Evolutionary conservation across 2,113 vertebrate genomes (phyloP).

Genomic region (Emberiza fucata): DNA sequence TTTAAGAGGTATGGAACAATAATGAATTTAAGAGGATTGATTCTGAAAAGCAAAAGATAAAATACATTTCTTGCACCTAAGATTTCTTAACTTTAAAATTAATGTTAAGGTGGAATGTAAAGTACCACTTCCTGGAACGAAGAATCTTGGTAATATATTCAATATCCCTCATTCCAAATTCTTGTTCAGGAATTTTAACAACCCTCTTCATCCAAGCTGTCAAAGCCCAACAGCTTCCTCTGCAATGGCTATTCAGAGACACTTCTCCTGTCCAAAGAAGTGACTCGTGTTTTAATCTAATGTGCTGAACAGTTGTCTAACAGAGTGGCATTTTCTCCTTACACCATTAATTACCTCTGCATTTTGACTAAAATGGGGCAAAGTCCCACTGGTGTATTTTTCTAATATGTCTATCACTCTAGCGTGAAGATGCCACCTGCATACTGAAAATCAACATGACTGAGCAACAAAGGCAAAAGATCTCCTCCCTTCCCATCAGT

Average conservation of each 20-base stretch:
- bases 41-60: neutral
- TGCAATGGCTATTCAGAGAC: neutral
- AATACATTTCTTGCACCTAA: neutral
- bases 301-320: neutral
- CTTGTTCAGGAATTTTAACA: neutral
- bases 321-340: neutral
- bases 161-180: neutral
- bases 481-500: neutral
- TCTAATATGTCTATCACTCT: neutral
- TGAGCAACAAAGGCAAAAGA: neutral
- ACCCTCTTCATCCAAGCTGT: neutral
- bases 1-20: neutral
- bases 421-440: neutral
- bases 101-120: neutral
- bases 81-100: neutral
- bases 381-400: neutral
- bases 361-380: neutral
- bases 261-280: neutral
- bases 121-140: neutral
- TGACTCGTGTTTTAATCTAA: neutral
- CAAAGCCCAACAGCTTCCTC: neutral
- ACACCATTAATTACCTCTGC: neutral
- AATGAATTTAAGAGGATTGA: neutral
- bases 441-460: neutral
- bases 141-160: neutral